Percentiles rank a stretch among this genome's conserved stretches.
These are phyloP conservation scores for Neria commutata DNA, from an alignment of 2,888 invertebrate species.

Conservation along the genomic window DNA sequence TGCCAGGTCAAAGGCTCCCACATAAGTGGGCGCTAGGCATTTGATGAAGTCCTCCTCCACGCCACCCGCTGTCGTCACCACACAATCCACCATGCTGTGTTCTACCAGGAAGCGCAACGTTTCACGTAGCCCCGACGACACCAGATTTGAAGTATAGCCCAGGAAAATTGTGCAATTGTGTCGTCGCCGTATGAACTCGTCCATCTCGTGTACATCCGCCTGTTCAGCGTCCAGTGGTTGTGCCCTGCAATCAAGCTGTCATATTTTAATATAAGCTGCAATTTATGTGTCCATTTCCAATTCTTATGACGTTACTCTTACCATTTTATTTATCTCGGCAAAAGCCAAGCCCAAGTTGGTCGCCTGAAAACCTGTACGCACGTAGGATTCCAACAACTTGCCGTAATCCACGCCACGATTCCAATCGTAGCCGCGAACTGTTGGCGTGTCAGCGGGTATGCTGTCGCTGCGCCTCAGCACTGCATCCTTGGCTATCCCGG, in stretches of 20 bases:
- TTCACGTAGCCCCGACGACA: slow-evolving; percentile 93
- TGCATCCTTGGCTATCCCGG: slow-evolving; percentile 70
- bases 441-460: slow-evolving; percentile 71
- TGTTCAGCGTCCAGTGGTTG: slow-evolving; percentile 72
- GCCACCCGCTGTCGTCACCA: slow-evolving; percentile 97
- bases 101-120: slow-evolving; percentile 85
- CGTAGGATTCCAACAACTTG: slow-evolving; percentile 79
- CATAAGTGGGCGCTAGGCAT: slow-evolving; percentile 91
- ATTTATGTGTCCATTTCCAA: neutral
- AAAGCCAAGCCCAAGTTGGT: slow-evolving; percentile 92
- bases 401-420: slow-evolving; percentile 87
- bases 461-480: slow-evolving; percentile 74
- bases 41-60: slow-evolving; percentile 99
- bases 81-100: slow-evolving; percentile 89
- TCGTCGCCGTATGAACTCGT: slow-evolving; percentile 78
- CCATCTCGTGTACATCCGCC: slow-evolving; percentile 73
- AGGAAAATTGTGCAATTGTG: slow-evolving; percentile 93
- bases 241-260: slow-evolving; percentile 72
- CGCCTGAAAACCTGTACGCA: slow-evolving; percentile 93
- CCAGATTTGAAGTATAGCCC: slow-evolving; percentile 97
- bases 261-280: slow-evolving; percentile 3
- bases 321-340: slow-evolving; percentile 91
- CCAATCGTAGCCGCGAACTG: slow-evolving; percentile 90
- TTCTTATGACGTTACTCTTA: too few relatives aligned
- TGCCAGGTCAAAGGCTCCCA: slow-evolving; percentile 80